Conservation (phyloP, 2,113 vertebrate species). For the Neolamprologus caudopunctatus region DNA sequence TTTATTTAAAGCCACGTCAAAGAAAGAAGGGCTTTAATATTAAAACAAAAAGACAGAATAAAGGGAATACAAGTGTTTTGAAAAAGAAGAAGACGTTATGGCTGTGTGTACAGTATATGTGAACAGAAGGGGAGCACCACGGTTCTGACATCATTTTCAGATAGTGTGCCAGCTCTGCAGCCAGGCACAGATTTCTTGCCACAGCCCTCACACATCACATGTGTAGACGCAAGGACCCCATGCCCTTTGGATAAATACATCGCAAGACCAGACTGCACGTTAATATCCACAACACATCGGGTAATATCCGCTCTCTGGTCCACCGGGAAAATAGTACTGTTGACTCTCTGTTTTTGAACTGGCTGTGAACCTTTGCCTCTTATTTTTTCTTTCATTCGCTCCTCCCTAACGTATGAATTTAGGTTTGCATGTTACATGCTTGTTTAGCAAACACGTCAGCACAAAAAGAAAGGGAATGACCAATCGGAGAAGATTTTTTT, state of each 20-base stretch:
- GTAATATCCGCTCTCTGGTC: not conserved
- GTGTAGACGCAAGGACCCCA: constrained; percentile 6
- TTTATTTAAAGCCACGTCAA: not conserved
- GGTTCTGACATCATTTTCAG: constrained; percentile 6
- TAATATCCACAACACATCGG: constrained; percentile 9
- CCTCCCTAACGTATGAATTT: not conserved
- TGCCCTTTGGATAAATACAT: constrained; percentile 17
- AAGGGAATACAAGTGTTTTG: not conserved
- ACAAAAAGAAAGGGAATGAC: not conserved
- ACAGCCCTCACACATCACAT: constrained; percentile 20
- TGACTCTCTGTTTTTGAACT: not conserved
- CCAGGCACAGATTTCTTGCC: constrained; percentile 8
- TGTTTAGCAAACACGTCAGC: not conserved
- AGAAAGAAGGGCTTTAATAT: not conserved
- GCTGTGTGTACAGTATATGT: not conserved
- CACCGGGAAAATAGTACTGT: not conserved
- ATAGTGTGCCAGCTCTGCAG: constrained; percentile 15
- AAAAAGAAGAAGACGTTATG: not conserved
- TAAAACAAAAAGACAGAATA: not conserved
- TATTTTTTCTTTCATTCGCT: not conserved
- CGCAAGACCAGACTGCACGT: not conserved
- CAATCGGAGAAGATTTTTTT: not conserved
- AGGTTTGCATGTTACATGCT: not conserved
- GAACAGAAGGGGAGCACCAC: constrained; percentile 21
- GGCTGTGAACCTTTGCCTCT: not conserved